phyloP scores from a whole-genome alignment of 1,140 invertebrate species.

The Propsilocerus akamusi region DNA sequence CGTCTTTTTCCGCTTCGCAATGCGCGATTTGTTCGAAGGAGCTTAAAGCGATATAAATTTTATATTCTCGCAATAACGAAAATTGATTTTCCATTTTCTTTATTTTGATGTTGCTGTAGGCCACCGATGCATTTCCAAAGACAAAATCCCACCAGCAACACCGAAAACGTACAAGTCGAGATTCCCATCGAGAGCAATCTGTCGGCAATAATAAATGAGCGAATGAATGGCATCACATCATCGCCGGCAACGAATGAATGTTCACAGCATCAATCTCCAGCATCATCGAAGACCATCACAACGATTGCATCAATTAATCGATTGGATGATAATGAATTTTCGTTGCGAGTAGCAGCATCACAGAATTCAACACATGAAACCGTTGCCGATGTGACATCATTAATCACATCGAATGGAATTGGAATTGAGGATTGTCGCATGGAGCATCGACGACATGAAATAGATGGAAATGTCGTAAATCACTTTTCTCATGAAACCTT shows the following conservation, averaged over 20 bases:
- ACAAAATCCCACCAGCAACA: background rate
- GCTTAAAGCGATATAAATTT: no score
- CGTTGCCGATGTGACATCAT: conserved; percentile 1
- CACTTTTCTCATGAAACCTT: no score
- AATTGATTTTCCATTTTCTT: no score
- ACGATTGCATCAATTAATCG: conserved; percentile 2
- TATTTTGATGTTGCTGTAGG: no score
- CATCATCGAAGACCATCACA: background rate
- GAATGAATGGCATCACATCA: background rate
- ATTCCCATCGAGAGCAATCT: background rate
- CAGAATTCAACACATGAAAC: no score
- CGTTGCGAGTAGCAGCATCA: background rate
- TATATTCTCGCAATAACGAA: no score
- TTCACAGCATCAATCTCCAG: background rate
- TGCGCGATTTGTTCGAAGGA: no score
- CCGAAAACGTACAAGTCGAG: background rate
- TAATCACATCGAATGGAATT: background rate
- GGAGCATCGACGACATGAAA: background rate
- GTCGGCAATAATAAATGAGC: background rate
- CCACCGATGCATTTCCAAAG: conserved; percentile 1
- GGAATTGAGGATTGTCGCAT: background rate
- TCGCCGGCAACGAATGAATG: background rate
- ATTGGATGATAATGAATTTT: background rate
- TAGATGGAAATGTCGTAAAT: no score
- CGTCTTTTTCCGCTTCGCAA: no score